These are phyloP conservation scores for Eolophus roseicapilla DNA, from an alignment of 2,113 vertebrate genomes.

Conservation along the genomic window DNA sequence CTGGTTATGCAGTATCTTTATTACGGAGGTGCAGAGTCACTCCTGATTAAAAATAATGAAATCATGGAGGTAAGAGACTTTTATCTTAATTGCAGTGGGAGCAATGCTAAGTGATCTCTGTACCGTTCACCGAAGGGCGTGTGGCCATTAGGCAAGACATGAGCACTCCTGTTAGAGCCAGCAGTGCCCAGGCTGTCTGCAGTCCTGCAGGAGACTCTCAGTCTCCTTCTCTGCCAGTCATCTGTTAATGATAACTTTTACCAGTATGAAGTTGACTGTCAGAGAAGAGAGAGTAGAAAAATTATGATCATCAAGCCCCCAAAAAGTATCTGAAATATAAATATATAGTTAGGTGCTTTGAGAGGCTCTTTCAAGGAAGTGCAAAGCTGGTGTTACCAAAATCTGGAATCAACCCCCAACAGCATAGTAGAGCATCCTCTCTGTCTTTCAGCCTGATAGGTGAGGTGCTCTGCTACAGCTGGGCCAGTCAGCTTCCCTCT, in stretches of 20 bases:
- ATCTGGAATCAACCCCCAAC: not conserved
- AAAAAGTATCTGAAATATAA: not conserved
- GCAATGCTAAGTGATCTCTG: not conserved
- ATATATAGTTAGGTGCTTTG: not conserved
- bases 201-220: not conserved
- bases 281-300: not conserved
- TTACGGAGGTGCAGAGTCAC: constrained; percentile 90
- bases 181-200: not conserved
- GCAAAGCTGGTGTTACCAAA: not conserved
- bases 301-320: not conserved
- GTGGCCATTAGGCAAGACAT: not conserved
- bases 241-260: not conserved
- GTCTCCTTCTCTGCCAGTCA: not conserved
- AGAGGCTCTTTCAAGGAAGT: not conserved
- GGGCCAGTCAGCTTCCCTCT: not conserved
- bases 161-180: not conserved
- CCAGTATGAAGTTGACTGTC: not conserved
- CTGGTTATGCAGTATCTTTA: constrained; percentile 99
- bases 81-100: not conserved
- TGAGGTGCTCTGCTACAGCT: not conserved
- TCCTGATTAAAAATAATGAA: constrained; percentile 95
- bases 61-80: constrained; percentile 90
- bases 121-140: fast-evolving
- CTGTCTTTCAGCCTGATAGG: not conserved
- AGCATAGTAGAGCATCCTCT: not conserved